A percentile compares a stretch with the other conserved stretches of the same genome.
These are phyloP conservation scores for Aphidius gifuensis DNA, from an alignment of 1,140 invertebrate genomes.

Conservation along the genomic window DNA sequence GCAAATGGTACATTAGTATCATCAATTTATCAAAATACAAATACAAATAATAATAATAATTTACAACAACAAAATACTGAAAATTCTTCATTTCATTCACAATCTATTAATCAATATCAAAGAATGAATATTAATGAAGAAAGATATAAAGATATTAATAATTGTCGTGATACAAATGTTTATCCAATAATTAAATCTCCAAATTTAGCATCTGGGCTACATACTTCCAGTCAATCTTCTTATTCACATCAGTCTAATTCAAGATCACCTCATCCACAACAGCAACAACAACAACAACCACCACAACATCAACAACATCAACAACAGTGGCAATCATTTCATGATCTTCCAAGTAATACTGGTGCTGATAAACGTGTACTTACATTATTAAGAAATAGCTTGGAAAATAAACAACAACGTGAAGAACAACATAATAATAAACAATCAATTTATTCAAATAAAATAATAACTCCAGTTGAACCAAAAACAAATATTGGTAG, in stretches of 20 bases:
- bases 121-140: no score
- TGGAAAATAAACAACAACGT: conserved; percentile 64
- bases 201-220: conserved; percentile 17
- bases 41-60: no score
- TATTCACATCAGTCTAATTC: no score
- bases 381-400: conserved; percentile 65
- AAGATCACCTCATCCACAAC: conserved; percentile 11
- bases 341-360: conserved; percentile 42
- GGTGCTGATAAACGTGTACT: conserved; percentile 66
- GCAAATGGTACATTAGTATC: conserved; percentile 39
- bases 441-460: conserved; percentile 48
- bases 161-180: neutral
- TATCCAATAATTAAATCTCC: conserved; percentile 29
- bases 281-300: conserved; percentile 32
- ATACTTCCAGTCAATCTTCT: no score
- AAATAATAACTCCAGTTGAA: conserved; percentile 52
- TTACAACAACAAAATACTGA: conserved; percentile 36
- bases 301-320: conserved; percentile 27
- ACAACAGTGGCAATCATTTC: conserved; percentile 19
- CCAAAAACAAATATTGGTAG: conserved; percentile 56
- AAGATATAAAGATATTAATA: no score
- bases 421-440: conserved; percentile 53
- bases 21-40: conserved; percentile 20
- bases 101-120: no score
- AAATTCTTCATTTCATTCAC: conserved; percentile 22